Evolutionary conservation across 2,888 invertebrate species (phyloP), one percentile per base, ranked within the genome.

Genomic region (Conus canariensis): DNA sequence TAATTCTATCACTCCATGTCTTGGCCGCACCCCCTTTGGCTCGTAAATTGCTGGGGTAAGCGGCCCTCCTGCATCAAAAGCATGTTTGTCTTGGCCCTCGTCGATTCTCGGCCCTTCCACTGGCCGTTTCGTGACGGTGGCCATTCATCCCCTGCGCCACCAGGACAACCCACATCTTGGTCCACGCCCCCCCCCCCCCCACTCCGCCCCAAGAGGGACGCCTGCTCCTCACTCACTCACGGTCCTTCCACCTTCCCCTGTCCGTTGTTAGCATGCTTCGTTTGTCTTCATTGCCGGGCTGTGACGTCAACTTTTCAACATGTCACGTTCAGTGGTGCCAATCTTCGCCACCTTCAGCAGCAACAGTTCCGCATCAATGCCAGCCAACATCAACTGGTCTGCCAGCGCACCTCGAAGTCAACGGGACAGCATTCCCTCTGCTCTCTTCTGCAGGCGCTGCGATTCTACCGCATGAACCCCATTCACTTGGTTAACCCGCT

Each of bases 71-170:
- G 82, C 82, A 83, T 83, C 82, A 83, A 56, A 19, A 58, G 6
- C 82, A 56, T 83, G 82, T 83, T 56, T 83, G 82, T 83, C 82
- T 83, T 83, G 58, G 82, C 82, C 56, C 82, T 83, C 56, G 7
- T 6, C 82, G 6, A 10, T 58, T 83, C 82, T 58, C 22, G 30
- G 9, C 7, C 19, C 56, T 83, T 56, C 25, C 22, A 12, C 58
- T 56, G 10, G 56, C 25, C 8, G 8, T 56, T 45, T 25, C 58
- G 56, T 83, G 82, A 56, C 82, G 25, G 19, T 58, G 25, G 56
- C 22, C 58, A 83, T 22, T 58, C 56, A 83, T 83, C 25, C 82
- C 5, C 8, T 58, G 82, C 16, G 22, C 56, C 82, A 6, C 12
- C 56, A 3, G 19, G 82, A 56, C 82, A 83, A 58, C 58, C 56